These are phyloP conservation scores for Passerculus sandwichensis DNA, from an alignment of 2,797 vertebrate genomes.

Conservation along the genomic window DNA sequence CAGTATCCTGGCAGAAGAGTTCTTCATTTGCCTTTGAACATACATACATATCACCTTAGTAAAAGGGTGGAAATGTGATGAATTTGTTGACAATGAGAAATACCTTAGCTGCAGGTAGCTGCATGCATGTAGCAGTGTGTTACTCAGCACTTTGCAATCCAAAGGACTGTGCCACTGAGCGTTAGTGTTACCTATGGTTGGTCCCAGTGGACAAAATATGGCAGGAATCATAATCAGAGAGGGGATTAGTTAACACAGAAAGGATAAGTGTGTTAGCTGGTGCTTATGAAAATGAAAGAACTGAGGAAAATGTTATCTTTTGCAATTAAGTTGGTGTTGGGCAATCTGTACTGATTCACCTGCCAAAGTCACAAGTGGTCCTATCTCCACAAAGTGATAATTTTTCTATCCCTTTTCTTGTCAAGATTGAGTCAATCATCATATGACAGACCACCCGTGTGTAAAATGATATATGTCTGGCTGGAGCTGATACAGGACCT, in stretches of 20 bases:
- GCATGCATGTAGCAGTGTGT: fast-evolving
- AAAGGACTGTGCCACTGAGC: background rate
- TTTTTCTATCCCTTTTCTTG: constrained; percentile 50
- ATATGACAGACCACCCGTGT: constrained; percentile 42
- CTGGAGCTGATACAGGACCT: constrained; percentile 8
- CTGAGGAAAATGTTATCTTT: background rate
- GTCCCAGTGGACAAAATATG: background rate
- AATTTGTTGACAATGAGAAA: background rate
- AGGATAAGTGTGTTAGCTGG: background rate
- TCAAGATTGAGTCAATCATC: constrained; percentile 56
- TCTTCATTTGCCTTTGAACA: background rate
- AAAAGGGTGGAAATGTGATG: background rate
- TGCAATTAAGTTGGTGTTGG: background rate
- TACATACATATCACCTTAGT: background rate
- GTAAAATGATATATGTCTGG: constrained; percentile 39
- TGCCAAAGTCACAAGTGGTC: constrained; percentile 30
- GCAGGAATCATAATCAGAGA: background rate
- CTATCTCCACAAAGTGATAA: constrained; percentile 31
- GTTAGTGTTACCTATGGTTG: background rate
- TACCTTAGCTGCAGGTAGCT: background rate
- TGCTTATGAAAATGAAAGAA: background rate
- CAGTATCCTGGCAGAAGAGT: background rate
- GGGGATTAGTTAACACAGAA: background rate
- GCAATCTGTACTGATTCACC: background rate
- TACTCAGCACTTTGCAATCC: background rate